Evolutionary conservation across 2,888 invertebrate species (phyloP), one percentile per base, ranked within the genome.

Genomic region (Amphipoea lucens): DNA sequence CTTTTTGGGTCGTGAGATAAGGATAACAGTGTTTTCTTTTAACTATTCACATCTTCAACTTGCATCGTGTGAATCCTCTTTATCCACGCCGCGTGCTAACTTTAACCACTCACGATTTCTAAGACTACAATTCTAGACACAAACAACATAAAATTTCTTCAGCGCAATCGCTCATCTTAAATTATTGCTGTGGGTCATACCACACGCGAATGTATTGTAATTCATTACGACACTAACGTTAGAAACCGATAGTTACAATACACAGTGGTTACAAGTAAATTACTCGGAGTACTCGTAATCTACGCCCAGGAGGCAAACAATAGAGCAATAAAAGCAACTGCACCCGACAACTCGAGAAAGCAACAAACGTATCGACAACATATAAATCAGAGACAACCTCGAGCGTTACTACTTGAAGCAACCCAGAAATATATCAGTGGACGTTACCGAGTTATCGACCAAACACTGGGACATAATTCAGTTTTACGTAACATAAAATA

Each of bases 251-350:
- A 92, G 89, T 90, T 86, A 92, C 92, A 93, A 92, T 92, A 91
- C 92, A 91, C 91, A 86, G 93, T 92, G 94, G 94, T 94, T 94
- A 92, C 94, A 92, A 94, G 92, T 94, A 94, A 95, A 95, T 95
- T 94, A 94, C 94, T 91, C 87, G 90, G 90, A 92, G 92, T 92
- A 92, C 90, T 91, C 89, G 90, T 92, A 94, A 95, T 94, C 92
- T 91, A 91, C 92, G 92, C 94, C 92, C 88, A 87, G 92, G 92
- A 91, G 93, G 93, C 93, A 93, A 95, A 96, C 96, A 96, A 96
- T 96, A 95, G 96, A 95, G 96, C 94, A 94, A 95, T 96, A 96
- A 96, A 94, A 90, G 93, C 92, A 91, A 94, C 93, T 91, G 91
- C 92, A 92, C 88, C 91, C 92, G 91, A 92, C 92, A 82, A 87